Percentiles rank a stretch among this genome's conserved stretches.
These are phyloP conservation scores for Phrynosoma blainvillii DNA, from an alignment of 2,113 vertebrate genomes.

Conservation along the genomic window DNA sequence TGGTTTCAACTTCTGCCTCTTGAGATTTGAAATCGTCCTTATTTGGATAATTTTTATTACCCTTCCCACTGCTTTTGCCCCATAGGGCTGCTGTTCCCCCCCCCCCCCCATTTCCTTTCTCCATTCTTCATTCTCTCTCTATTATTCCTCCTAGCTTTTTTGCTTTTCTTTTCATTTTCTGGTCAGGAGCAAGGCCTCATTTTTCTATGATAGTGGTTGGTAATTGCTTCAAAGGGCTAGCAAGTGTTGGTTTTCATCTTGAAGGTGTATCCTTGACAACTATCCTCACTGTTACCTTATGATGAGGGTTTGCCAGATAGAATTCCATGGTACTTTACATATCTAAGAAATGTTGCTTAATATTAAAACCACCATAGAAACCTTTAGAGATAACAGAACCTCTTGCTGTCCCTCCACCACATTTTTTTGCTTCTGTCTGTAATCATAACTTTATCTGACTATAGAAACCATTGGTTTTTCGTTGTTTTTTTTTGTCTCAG, in stretches of 20 bases:
- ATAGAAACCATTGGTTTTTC: neutral
- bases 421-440: neutral
- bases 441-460: neutral
- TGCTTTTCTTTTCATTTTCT: neutral
- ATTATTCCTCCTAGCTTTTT: neutral
- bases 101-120: too few relatives aligned
- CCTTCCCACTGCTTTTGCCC: neutral
- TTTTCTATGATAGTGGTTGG: slow-evolving; percentile 46
- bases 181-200: neutral
- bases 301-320: slow-evolving; percentile 43
- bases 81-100: too few relatives aligned
- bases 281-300: slow-evolving; percentile 30
- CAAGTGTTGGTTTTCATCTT: slow-evolving; percentile 45
- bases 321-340: neutral
- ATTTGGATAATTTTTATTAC: neutral
- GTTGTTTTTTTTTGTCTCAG: neutral
- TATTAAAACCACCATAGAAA: neutral
- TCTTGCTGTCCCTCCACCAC: neutral
- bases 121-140: neutral
- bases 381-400: slow-evolving; percentile 26
- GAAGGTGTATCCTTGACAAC: slow-evolving; percentile 53
- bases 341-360: slow-evolving; percentile 48
- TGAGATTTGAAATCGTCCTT: neutral
- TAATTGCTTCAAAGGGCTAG: slow-evolving; percentile 36
- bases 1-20: neutral